These are phyloP conservation scores for Mythimna ferrago DNA, from an alignment of 2,888 invertebrate genomes.

Conservation along the genomic window DNA sequence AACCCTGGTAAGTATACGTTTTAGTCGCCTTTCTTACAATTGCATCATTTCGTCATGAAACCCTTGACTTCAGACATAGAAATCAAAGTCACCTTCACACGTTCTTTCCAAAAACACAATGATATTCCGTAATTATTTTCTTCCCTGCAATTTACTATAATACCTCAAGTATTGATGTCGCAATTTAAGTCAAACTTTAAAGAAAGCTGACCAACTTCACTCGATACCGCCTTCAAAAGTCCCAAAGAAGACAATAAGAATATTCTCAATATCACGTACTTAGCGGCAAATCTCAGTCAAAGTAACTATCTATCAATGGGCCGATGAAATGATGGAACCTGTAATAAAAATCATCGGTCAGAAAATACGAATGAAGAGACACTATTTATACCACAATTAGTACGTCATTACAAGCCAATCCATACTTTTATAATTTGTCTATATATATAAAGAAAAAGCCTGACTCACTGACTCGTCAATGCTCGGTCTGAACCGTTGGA, in stretches of 20 bases:
- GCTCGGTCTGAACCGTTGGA: too few relatives aligned
- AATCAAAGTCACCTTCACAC: not conserved
- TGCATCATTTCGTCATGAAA: not conserved
- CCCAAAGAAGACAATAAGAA: conserved; percentile 42
- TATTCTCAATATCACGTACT: conserved; percentile 40
- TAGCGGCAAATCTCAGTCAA: conserved; percentile 45
- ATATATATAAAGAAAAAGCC: too few relatives aligned
- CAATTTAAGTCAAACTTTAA: conserved; percentile 4
- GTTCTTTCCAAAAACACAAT: not conserved
- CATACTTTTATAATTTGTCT: not conserved
- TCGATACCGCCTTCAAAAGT: conserved; percentile 7
- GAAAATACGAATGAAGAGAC: conserved; percentile 58
- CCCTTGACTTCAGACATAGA: not conserved
- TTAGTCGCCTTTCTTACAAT: not conserved
- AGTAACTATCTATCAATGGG: conserved; percentile 43
- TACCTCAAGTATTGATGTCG: conserved; percentile 18
- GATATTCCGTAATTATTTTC: not conserved
- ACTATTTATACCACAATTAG: conserved; percentile 70
- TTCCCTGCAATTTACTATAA: conserved; percentile 29
- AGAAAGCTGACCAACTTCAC: conserved; percentile 26
- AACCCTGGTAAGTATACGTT: too few relatives aligned
- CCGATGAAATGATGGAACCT: conserved; percentile 38
- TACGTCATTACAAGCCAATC: conserved; percentile 75
- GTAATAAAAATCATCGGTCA: conserved; percentile 58
- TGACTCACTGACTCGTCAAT: too few relatives aligned